Base-by-base conservation (phyloP, 2,888 invertebrate species). In the Pimpla rufipes region DNA sequence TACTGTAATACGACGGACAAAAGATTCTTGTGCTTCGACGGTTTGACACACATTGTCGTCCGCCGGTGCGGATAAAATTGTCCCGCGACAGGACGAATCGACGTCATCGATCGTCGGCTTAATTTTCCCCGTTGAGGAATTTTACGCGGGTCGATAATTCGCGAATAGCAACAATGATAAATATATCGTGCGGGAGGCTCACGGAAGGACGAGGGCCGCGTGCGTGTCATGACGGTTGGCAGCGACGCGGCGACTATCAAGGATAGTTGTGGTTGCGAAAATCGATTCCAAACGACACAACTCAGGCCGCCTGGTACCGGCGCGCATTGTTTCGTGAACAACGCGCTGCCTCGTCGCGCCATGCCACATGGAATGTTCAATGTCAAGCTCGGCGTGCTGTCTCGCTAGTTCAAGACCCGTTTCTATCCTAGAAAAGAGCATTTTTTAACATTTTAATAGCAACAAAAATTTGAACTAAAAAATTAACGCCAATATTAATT, bases 81-180 rank as follows among this genome's bases (percentile, higher is more conserved):
- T 52, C 10, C 50, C 35, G 18, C 29, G 8, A 21, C 13, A 37
- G n/a, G 59, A 29, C 11, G 29, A 6, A 74, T 62, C 11, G n/a
- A 2, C 11, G 18, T 42, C 16, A 59, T 90, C 85, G 88, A 89
- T 89, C 75, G 35, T 67, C 1, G 68, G 70, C 82, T 77, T 87
- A 85, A 86, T 87, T 82, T 52, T n/a, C 29, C 83, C 66, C 86
- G 88, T 84, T 76, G 29, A 73, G 80, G 80, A 87, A 89, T 88
- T 86, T 59, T 85, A n/a, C n/a, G 70, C 81, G 70, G 84, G 89
- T 88, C 89, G 85, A 91, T 90, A 88, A 79, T 77, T 73, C 29
- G 62, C 18, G 70, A 68, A 77, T 71, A 73, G 67, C 67, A 62
- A 50, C n/a, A 29, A 37, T 70, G 42, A 37, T 45, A 29, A 11